A percentile compares a stretch with the other conserved stretches of the same genome.
These are phyloP conservation scores for Dendrolimus punctatus DNA, from an alignment of 1,140 invertebrate genomes.

Conservation along the genomic window DNA sequence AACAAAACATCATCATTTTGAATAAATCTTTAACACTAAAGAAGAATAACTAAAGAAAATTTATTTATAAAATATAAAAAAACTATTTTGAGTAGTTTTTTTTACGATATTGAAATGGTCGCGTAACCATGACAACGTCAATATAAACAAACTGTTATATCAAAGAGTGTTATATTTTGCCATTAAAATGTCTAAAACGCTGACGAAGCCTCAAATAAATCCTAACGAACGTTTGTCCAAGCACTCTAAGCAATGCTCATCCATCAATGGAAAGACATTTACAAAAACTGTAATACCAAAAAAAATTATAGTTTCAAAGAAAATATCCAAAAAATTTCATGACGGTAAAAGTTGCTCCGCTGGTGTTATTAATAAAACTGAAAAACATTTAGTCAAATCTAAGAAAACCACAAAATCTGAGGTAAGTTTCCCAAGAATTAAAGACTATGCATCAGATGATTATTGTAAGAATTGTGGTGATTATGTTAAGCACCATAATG, in stretches of 20 bases:
- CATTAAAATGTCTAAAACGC: slow-evolving; percentile 3
- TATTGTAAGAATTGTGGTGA: slow-evolving; percentile 49
- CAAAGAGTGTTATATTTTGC: too few species aligned
- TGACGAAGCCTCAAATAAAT: not conserved
- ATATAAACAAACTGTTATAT: too few species aligned
- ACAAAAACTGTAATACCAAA: slow-evolving; percentile 17
- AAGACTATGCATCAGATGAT: slow-evolving; percentile 15
- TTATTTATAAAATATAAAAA: too few species aligned
- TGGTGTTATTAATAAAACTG: slow-evolving; percentile 16
- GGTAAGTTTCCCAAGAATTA: slow-evolving; percentile 17
- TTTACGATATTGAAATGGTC: too few species aligned
- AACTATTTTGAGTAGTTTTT: too few species aligned
- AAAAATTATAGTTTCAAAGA: slow-evolving; percentile 29
- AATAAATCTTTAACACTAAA: too few species aligned
- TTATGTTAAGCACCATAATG: slow-evolving; percentile 5
- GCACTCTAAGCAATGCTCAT: not conserved
- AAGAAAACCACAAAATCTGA: slow-evolving; percentile 47
- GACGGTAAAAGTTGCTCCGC: slow-evolving; percentile 34
- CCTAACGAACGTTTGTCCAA: not conserved
- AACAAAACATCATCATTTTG: too few species aligned
- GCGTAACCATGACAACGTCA: not conserved
- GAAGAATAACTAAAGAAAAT: too few species aligned
- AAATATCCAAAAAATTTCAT: slow-evolving; percentile 7
- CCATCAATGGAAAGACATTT: not conserved
- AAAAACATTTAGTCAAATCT: slow-evolving; percentile 14